Evolutionary conservation across 2,113 vertebrate genomes (phyloP), one percentile per base, ranked within the genome.

Genomic region (Lampris megalopsis): DNA sequence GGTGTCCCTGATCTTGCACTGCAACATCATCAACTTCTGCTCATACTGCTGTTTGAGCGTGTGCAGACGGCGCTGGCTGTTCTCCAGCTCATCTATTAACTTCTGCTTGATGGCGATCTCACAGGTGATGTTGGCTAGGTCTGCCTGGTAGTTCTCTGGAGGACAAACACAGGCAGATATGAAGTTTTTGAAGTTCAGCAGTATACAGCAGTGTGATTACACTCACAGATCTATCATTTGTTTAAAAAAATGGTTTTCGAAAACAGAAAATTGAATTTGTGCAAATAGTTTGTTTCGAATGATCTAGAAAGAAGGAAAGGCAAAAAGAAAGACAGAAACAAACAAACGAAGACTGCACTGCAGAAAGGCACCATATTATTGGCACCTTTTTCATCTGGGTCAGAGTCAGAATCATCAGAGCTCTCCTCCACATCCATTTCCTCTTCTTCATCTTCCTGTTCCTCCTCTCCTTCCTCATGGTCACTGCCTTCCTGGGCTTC

Each of bases 31-130:
- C 37, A 99, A 92, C 77, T 99, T 99, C 88, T 99, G 97, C 57
- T 99, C 98, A 65, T 99, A 99, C 41, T 99, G 97, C 88, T 92
- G 97, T 74, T 98, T 99, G 70, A 99, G 93, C 0, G 97, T 98
- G 83, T 99, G 97, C 58, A 99, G 87, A 2, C 98, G 95, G 73
- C 96, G 92, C 90, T 99, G 98, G 90, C 98, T 99, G 90, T 99
- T 99, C 88, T 99, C 98, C 47, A 99, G 92, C 80, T 99, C 98
- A 71, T 99, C 98, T 42, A 99, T 99, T 70, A 99, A 93, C 73
- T 99, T 99, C 92, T 99, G 97, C 90, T 99, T 99, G 88, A 99
- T 99, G 75, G 97, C 97, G 85, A 99, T 99, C 94, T 99, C 98
- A 88, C 98, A 99, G 13, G 98, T 99, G 90, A 99, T 97, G 86